Base-by-base conservation (phyloP, 2,888 invertebrate species). In the Rhingia rostrata region DNA sequence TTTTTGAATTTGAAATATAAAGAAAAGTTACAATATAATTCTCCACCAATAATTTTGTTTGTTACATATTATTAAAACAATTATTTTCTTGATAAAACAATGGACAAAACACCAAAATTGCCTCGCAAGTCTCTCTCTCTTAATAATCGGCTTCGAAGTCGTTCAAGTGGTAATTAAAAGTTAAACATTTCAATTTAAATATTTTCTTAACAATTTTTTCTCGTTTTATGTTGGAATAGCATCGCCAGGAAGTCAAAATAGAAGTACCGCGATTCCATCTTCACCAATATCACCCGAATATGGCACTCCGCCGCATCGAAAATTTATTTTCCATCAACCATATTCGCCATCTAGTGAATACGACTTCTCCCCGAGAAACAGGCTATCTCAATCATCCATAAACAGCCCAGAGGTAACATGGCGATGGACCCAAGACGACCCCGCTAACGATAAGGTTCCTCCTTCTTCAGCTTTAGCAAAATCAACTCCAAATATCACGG, bases 361-460 rank as follows among this genome's bases (percentile, higher is more conserved):
- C 0, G 88, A 89, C 33, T 87, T 88, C 22, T 90, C 90, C 3
- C 90, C 90, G 5, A 87, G 87, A 35, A 87, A 87, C 6, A 64
- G 89, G 5, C 88, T 90, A n/a, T 90, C 90, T 0, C 90, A 90
- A 53, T 89, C 90, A 0, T 81, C 88, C 5, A 88, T 87, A 10
- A 88, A 90, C 49, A 90, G 90, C 67, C 90, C 90, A 0, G 90
- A 90, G 33, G 90, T 90, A 2, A 88, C 89, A 4, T 90, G 90
- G 90, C 89, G 88, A 30, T 90, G 90, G 90, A 88, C 87, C 9
- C 70, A 86, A 12, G 84, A 83, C 35, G 84, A 84, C 41, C 49
- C 49, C 2, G 10, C 49, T 4, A 9, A 12, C 3, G 49, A 43
- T 0, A 74, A 14, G 1, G 9, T 63, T n/a, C 37, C 49, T 4